Conservation (phyloP, 2,888 invertebrate genomes). For the Polyommatus icarus region DNA sequence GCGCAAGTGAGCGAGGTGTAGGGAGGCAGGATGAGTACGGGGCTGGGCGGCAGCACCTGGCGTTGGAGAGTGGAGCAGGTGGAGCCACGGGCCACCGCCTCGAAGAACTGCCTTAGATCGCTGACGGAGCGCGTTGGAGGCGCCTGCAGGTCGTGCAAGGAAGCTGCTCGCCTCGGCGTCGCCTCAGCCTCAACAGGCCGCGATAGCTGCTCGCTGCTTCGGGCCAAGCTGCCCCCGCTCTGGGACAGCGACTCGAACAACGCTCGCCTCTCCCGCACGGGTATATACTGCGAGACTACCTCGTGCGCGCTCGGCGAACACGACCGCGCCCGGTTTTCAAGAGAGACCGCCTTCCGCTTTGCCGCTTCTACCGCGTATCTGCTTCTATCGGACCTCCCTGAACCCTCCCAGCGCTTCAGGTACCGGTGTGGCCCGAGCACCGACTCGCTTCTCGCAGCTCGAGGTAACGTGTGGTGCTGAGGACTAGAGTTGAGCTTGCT, state of each 20-base stretch:
- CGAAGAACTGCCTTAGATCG: slow-evolving; percentile 86
- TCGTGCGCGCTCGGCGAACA: slow-evolving; percentile 74
- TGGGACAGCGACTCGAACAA: slow-evolving; percentile 85
- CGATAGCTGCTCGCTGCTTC: slow-evolving; percentile 82
- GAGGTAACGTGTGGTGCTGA: slow-evolving; percentile 71
- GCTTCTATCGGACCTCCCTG: slow-evolving; percentile 66
- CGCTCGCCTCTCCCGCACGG: slow-evolving; percentile 85
- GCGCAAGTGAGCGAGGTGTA: slow-evolving; percentile 70
- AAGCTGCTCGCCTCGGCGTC: slow-evolving; percentile 82
- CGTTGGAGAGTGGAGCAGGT: slow-evolving; percentile 56
- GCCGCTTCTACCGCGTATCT: slow-evolving; percentile 69
- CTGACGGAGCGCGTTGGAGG: slow-evolving; percentile 81
- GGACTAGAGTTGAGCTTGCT: slow-evolving; percentile 62
- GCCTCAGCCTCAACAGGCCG: slow-evolving; percentile 64
- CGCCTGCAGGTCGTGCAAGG: slow-evolving; percentile 82
- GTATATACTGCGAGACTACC: slow-evolving; percentile 82
- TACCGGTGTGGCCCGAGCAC: slow-evolving; percentile 70
- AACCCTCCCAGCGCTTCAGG: slow-evolving; percentile 73
- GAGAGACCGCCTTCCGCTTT: slow-evolving; percentile 65
- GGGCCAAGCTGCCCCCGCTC: slow-evolving; percentile 81
- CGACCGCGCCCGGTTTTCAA: slow-evolving; percentile 69
- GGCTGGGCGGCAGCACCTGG: slow-evolving; percentile 5
- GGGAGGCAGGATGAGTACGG: slow-evolving; percentile 39
- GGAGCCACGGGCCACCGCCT: slow-evolving; percentile 78
- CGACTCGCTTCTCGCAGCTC: slow-evolving; percentile 60